Evolutionary conservation across 2,888 invertebrate species (phyloP), one percentile per base, ranked within the genome.

Genomic region (Notocelia uddmanniana): DNA sequence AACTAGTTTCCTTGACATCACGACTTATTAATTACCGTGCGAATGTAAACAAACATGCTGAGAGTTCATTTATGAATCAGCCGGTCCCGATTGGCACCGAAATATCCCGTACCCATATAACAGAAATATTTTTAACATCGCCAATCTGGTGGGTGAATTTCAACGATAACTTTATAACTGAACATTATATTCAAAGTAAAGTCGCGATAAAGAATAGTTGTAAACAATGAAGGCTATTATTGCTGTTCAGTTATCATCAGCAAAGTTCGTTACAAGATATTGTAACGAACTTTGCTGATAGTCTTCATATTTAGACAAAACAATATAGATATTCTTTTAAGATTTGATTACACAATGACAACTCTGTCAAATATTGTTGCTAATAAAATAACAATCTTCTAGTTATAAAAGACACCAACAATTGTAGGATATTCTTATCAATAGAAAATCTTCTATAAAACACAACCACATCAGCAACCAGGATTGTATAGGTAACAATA

Each of bases 151-250:
- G 26, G 64, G 70, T 57, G 48, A 87, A 85, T 89, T 90, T 89
- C 86, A 86, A 90, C 86, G 86, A 85, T 83, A 84, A 83, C 80
- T 83, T 85, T 89, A 91, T 91, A 90, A 90, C 86, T 84, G 85
- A 81, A 81, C 81, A 85, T 75, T 74, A 74, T 58, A 74, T 74
- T 64, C 73, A 67, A 75, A 76, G 74, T 76, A 74, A 75, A 57
- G 73, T 76, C 78, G 80, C 76, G 90, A 91, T 91, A 92, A 90
- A 85, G 81, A 87, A 86, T 85, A 85, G 88, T 89, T 90, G 89
- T 92, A 91, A 93, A 93, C 90, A 92, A 89, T 88, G 82, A 85
- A 81, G 83, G 59, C 71, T 67, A 55, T 60, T 66, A 71, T 71
- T 67, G 66, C 82, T 80, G 78, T 79, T 77, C n/a, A n/a, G n/a